A percentile compares a stretch with the other conserved stretches of the same genome.
phyloP scores from a whole-genome alignment of 2,888 invertebrate species.

The Synanthedon andrenaeformis region DNA sequence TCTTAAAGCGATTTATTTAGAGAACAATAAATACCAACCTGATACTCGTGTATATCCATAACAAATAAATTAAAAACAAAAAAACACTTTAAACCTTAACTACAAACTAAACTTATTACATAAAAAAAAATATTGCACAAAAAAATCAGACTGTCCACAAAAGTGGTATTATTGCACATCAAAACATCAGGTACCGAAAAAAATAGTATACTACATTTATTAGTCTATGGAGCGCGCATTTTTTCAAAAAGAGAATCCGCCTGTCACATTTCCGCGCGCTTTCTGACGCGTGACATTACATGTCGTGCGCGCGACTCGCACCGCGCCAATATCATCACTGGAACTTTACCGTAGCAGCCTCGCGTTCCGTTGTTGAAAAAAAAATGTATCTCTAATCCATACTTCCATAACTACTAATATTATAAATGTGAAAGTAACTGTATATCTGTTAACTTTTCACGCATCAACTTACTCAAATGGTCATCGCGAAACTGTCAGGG shows the following conservation, averaged over 20 bases:
- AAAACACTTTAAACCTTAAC: constrained; percentile 13
- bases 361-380: constrained; percentile 20
- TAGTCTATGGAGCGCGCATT: constrained; percentile 3
- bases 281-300: constrained; percentile 16
- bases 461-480: no score
- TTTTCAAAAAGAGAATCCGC: constrained; percentile 4
- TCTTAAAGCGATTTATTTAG: no score
- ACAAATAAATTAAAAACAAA: constrained; percentile 21
- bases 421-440: no score
- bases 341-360: constrained; percentile 5
- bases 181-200: constrained; percentile 15
- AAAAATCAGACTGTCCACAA: constrained; percentile 52
- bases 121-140: constrained; percentile 46
- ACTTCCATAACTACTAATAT: no score
- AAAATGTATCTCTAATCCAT: constrained; percentile 5
- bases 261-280: constrained; percentile 11
- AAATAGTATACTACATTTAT: constrained; percentile 12
- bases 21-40: constrained; percentile 31
- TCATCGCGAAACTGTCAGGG: no score
- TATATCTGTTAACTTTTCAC: no score
- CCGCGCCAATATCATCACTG: constrained; percentile 22
- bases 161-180: constrained; percentile 52
- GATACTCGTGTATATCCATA: constrained; percentile 62
- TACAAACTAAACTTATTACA: constrained; percentile 9
- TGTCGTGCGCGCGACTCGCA: constrained; percentile 29